Conservation (phyloP, 2,113 vertebrate genomes). For the Solea solea region DNA sequence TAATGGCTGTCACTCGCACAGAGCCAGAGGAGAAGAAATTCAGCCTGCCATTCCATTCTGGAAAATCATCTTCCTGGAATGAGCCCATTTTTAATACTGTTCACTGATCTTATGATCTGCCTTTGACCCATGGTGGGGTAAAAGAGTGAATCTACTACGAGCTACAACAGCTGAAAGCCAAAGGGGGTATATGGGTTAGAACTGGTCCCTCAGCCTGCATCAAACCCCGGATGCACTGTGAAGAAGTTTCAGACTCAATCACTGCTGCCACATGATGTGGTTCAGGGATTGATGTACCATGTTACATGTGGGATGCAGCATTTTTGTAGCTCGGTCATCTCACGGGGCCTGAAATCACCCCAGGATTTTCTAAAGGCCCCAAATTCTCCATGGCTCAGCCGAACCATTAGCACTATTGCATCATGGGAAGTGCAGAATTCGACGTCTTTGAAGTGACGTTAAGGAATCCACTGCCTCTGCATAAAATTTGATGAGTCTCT, state of each 20-base stretch:
- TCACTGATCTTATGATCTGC: conserved; percentile 54
- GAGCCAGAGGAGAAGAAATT: conserved; percentile 21
- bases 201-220: conserved; percentile 17
- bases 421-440: background rate
- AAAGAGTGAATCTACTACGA: conserved; percentile 12
- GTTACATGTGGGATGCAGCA: background rate
- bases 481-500: background rate
- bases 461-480: background rate
- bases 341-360: background rate
- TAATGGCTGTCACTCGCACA: conserved; percentile 61
- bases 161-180: conserved; percentile 19
- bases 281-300: background rate
- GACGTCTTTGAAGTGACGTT: background rate
- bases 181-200: conserved; percentile 42
- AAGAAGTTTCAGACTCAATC: conserved; percentile 15
- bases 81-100: conserved; percentile 25
- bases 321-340: background rate
- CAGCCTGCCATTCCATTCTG: conserved; percentile 21
- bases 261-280: background rate
- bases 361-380: background rate
- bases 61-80: conserved; percentile 30
- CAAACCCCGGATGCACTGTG: conserved; percentile 27
- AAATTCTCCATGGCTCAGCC: background rate
- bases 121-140: conserved; percentile 14
- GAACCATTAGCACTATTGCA: background rate